A percentile compares a stretch with the other conserved stretches of the same genome.
Conservation (phyloP, 2,113 vertebrate species). For the Peucedramus taeniatus region DNA sequence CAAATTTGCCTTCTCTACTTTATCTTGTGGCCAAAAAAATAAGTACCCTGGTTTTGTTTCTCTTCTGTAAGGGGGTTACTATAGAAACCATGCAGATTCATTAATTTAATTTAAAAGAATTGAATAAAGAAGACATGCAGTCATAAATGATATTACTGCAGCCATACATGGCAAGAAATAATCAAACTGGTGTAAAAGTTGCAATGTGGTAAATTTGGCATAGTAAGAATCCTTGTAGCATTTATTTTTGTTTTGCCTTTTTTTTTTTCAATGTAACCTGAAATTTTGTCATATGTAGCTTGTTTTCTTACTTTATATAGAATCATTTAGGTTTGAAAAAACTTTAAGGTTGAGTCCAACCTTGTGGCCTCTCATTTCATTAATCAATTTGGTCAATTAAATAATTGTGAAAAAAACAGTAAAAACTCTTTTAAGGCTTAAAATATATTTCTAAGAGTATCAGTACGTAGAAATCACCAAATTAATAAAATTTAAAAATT, state of each 20-base stretch:
- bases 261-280: neutral
- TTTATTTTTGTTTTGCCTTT: neutral
- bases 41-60: neutral
- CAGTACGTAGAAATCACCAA: neutral
- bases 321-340: neutral
- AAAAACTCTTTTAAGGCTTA: conserved; percentile 33
- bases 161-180: neutral
- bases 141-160: neutral
- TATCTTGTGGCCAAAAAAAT: neutral
- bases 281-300: neutral
- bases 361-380: neutral
- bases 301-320: neutral
- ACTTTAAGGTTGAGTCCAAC: neutral
- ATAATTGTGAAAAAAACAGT: neutral
- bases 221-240: neutral
- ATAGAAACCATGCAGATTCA: neutral
- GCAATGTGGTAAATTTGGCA: neutral
- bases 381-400: conserved; percentile 9
- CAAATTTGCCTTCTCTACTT: neutral
- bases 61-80: neutral
- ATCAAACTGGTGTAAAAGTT: neutral
- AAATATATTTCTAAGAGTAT: neutral
- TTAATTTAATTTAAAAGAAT: too few species aligned
- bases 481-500: neutral
- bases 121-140: neutral